These are phyloP conservation scores for Apodemia zela DNA, from an alignment of 2,888 invertebrate species.

Conservation along the genomic window DNA sequence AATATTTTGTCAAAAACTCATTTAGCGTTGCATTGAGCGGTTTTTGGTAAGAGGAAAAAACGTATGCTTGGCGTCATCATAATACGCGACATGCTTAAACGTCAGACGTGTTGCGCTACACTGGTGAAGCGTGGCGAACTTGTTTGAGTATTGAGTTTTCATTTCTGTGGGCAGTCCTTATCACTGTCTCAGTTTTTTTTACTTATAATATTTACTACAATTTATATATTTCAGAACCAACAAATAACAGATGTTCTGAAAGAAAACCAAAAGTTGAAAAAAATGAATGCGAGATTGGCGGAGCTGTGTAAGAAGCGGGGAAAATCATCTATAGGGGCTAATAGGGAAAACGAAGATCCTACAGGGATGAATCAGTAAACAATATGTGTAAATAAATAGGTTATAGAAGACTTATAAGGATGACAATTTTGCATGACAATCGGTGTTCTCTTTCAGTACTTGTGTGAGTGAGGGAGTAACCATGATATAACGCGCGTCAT, in stretches of 20 bases:
- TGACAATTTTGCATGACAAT: neutral
- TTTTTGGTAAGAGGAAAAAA: neutral
- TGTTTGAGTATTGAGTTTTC: no score
- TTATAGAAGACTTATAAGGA: neutral
- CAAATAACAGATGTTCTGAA: conserved; percentile 67
- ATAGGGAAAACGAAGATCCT: conserved; percentile 59
- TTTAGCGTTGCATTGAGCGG: neutral
- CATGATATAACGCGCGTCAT: neutral
- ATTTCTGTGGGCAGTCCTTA: no score
- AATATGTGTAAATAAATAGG: neutral
- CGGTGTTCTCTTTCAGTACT: neutral
- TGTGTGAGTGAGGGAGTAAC: neutral
- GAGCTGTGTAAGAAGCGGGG: conserved; percentile 68
- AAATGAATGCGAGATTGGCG: conserved; percentile 64
- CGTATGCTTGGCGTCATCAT: no score
- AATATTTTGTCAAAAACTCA: no score
- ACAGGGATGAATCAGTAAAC: conserved; percentile 28
- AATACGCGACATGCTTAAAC: no score
- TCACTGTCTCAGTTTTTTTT: no score
- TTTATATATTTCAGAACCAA: conserved; percentile 59
- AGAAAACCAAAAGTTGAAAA: conserved; percentile 73
- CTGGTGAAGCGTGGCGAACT: no score
- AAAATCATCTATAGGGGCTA: conserved; percentile 43
- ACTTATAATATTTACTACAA: no score
- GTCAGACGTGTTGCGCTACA: no score